Conservation (phyloP, 2,888 invertebrate genomes). For the Meghimatium bilineatum region DNA sequence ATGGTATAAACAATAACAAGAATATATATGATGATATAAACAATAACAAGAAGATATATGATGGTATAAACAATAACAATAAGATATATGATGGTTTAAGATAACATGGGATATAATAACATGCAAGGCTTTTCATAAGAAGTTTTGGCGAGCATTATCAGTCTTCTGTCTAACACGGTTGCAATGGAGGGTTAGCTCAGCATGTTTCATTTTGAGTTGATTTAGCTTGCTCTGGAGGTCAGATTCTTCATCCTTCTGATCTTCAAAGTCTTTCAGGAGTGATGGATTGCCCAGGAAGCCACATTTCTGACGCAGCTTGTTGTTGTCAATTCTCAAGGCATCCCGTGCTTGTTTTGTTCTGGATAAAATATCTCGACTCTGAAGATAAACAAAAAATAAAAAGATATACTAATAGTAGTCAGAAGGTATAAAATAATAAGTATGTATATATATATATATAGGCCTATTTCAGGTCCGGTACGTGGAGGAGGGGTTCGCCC, state of each 20-base stretch:
- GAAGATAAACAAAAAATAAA: conserved; percentile 50
- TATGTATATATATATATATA: no score
- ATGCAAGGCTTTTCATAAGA: no score
- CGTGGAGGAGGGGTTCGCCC: no score
- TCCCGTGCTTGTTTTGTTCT: conserved; percentile 78
- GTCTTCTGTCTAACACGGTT: conserved; percentile 75
- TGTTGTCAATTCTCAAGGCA: conserved; percentile 77
- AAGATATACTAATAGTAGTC: no score
- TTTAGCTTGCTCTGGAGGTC: conserved; percentile 71
- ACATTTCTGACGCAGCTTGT: conserved; percentile 77
- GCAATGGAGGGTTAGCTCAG: conserved; percentile 75
- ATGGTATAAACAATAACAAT: no score
- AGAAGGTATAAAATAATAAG: no score
- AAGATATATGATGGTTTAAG: no score
- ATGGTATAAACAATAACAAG: no score
- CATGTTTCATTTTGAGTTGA: conserved; percentile 73
- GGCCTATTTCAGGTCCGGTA: no score
- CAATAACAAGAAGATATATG: no score
- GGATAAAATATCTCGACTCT: conserved; percentile 76
- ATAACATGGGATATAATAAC: no score
- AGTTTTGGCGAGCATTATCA: conserved; percentile 67
- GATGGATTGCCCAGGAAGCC: conserved; percentile 80
- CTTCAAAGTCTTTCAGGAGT: conserved; percentile 79
- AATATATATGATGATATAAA: no score
- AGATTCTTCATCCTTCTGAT: conserved; percentile 75